phyloP scores from a whole-genome alignment of 2,888 invertebrate genomes.

The Leptopilina myrica region DNA sequence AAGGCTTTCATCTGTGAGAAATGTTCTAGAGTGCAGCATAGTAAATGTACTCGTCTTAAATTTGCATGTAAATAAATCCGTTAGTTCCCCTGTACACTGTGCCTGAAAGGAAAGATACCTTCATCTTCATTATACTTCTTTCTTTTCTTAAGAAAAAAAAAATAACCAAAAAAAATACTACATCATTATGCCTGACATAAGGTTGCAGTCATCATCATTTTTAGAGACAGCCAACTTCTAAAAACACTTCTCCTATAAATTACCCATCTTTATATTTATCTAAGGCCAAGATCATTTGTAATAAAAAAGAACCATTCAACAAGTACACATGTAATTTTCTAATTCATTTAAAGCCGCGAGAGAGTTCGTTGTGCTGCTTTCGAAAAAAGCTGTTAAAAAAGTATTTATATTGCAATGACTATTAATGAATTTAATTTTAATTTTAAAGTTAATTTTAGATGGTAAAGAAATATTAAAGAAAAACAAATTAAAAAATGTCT shows the following conservation, averaged over 20 bases:
- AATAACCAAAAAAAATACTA: not conserved
- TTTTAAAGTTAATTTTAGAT: no score
- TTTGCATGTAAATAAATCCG: slow-evolving; percentile 27
- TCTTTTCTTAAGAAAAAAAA: not conserved
- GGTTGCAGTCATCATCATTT: slow-evolving; percentile 25
- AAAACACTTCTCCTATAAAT: slow-evolving; percentile 12
- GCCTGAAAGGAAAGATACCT: slow-evolving; percentile 15
- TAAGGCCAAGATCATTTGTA: slow-evolving; percentile 1
- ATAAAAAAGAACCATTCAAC: not conserved
- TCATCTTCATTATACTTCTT: not conserved
- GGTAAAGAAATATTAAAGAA: no score
- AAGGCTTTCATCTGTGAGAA: slow-evolving; percentile 13
- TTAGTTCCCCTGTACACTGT: slow-evolving; percentile 10
- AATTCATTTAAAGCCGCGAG: not conserved
- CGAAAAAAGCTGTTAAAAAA: not conserved
- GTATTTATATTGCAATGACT: no score
- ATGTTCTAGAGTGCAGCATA: not conserved
- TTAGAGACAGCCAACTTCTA: slow-evolving; percentile 1
- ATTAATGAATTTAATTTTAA: no score
- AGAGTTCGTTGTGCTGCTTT: not conserved
- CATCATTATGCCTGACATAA: slow-evolving; percentile 28
- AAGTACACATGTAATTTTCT: not conserved
- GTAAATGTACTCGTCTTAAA: slow-evolving; percentile 12
- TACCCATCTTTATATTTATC: slow-evolving; percentile 13
- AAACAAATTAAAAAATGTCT: no score